Conservation (phyloP, 2,888 invertebrate species). For the Arge pagana region DNA sequence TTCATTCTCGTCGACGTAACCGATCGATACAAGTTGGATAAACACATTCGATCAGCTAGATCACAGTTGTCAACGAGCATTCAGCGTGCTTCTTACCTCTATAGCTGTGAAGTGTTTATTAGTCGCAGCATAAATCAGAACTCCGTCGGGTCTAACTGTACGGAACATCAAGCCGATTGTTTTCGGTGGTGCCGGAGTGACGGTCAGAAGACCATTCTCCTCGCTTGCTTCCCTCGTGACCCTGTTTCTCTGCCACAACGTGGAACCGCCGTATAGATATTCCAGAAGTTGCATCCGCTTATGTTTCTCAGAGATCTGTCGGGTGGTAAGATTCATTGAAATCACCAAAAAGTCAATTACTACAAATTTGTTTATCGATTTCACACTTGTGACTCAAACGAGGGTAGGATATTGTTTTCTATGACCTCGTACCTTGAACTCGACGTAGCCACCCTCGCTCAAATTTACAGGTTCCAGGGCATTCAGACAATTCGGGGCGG, state of each 20-base stretch:
- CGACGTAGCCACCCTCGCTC: slow-evolving; percentile 76
- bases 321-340: neutral
- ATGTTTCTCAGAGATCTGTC: slow-evolving; percentile 78
- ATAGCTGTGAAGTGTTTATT: slow-evolving; percentile 86
- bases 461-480: slow-evolving; percentile 82
- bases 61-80: no score
- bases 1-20: no score
- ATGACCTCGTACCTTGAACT: slow-evolving; percentile 64
- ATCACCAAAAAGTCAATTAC: neutral
- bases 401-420: neutral
- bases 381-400: neutral
- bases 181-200: slow-evolving; percentile 65
- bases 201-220: slow-evolving; percentile 35
- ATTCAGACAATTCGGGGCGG: slow-evolving; percentile 79
- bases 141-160: slow-evolving; percentile 76
- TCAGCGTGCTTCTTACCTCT: no score
- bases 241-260: slow-evolving; percentile 65
- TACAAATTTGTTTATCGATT: no score
- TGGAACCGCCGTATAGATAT: slow-evolving; percentile 74
- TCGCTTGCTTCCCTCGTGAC: slow-evolving; percentile 39
- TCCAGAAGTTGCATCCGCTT: slow-evolving; percentile 85
- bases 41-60: no score
- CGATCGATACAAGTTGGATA: no score
- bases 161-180: slow-evolving; percentile 79
- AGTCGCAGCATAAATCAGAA: slow-evolving; percentile 85